Conservation (phyloP, 2,888 invertebrate genomes). For the Cerastis rubricosa region DNA sequence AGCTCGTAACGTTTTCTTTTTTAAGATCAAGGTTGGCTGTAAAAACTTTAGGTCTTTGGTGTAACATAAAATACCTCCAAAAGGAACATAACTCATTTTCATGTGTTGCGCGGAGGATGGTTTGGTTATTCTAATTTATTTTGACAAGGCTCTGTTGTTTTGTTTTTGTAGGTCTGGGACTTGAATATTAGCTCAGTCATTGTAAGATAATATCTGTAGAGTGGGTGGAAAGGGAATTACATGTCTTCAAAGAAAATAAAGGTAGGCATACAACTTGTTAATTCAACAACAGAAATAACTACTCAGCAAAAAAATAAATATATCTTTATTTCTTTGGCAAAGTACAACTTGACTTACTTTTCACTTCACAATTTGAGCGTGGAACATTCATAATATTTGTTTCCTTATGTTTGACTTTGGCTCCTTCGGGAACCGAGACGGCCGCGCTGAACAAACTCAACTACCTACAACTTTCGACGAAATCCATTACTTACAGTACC, state of each 20-base stretch:
- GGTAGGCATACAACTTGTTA: slow-evolving; percentile 14
- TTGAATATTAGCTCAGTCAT: slow-evolving; percentile 49
- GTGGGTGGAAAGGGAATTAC: slow-evolving; percentile 33
- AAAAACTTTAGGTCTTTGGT: slow-evolving; percentile 51
- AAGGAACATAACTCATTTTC: slow-evolving; percentile 50
- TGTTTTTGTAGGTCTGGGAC: slow-evolving; percentile 49
- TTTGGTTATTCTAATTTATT: slow-evolving; percentile 55
- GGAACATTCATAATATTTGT: slow-evolving; percentile 65
- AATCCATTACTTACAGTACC: slow-evolving; percentile 48
- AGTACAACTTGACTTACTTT: slow-evolving; percentile 53
- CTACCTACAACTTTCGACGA: slow-evolving; percentile 49
- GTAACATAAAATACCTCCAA: slow-evolving; percentile 41
- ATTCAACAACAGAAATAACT: slow-evolving; percentile 32
- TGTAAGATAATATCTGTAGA: slow-evolving; percentile 52
- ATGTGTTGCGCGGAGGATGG: slow-evolving; percentile 45
- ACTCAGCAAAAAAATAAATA: slow-evolving; percentile 22
- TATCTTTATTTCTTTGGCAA: slow-evolving; percentile 30
- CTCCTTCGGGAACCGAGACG: slow-evolving; percentile 46
- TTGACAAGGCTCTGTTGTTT: slow-evolving; percentile 57
- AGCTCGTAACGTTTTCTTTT: slow-evolving; percentile 40
- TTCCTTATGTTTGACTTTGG: slow-evolving; percentile 64
- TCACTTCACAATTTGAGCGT: slow-evolving; percentile 56
- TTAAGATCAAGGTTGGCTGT: slow-evolving; percentile 52
- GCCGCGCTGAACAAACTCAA: slow-evolving; percentile 49
- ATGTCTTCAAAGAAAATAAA: slow-evolving; percentile 26